Evolutionary conservation across 2,113 vertebrate species (phyloP), one percentile per base, ranked within the genome.

Genomic region (Rattus rattus): DNA sequence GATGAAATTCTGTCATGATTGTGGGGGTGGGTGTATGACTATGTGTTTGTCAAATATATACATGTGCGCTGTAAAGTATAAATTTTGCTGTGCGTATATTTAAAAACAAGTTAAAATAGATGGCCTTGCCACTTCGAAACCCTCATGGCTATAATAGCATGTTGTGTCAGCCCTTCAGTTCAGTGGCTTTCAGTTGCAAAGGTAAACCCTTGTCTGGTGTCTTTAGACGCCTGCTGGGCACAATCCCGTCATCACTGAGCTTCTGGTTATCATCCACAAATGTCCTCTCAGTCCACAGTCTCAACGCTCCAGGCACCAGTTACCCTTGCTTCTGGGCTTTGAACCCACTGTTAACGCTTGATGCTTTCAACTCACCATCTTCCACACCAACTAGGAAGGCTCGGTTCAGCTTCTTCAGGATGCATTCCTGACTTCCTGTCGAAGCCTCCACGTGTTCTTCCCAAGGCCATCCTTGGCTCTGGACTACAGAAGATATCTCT

Each of bases 31-130:
- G 81, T 17, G 84, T 43, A 73, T 73, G 47, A 54, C 39, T 56
- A 47, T 24, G 43, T 4, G n/a, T 76, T 88, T n/a, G n/a, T 94
- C 72, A 91, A 92, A 91, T 39, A 36, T 39, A 67, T 0, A 7
- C 36, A 72, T 43, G 43, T 43, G 43, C 43, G 11, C 9, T 9
- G 43, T n/a, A 85, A 79, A 67, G 16, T 69, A 33, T 88, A 54
- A 90, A 56, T 90, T 94, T 61, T 95, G 52, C 1, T 67, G 33
- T 67, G 26, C 70, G 17, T 87, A 89, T 79, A 93, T 75, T 87
- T 96, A 54, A 89, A 95, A 91, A 22, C 77, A 90, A 86, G 90
- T 76, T 80, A 7, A 2, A 24, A 20, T 88, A 84, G 91, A 54
- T 1, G 52, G 4, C 43, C 43, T 85, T 70, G n/a, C 52, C 67